Conservation (phyloP, 2,797 vertebrate species). For the Enteromius viviparus region DNA sequence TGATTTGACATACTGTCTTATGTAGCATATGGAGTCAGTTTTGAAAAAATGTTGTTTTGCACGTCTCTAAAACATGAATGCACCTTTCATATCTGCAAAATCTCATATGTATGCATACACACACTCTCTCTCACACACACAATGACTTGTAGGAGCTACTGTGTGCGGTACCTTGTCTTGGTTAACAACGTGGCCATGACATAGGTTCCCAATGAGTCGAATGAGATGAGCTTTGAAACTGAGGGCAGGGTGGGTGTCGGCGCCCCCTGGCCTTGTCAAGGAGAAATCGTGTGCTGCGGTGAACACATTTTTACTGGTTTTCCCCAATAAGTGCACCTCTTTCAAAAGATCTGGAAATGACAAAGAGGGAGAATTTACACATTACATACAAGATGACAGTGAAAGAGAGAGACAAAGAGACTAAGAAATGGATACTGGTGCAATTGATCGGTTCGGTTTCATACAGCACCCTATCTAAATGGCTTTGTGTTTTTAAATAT, state of each 20-base stretch:
- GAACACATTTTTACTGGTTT: constrained; percentile 84
- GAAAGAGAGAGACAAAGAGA: neutral
- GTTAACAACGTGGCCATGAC: constrained; percentile 85
- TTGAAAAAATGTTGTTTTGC: neutral
- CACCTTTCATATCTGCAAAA: neutral
- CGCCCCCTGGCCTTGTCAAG: constrained; percentile 66
- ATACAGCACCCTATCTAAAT: constrained; percentile 29
- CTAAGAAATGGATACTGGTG: constrained; percentile 1
- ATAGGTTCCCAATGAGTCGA: constrained; percentile 92
- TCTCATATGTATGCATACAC: neutral
- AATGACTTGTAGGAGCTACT: neutral
- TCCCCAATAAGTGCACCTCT: constrained; percentile 85
- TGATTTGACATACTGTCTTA: neutral
- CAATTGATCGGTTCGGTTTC: constrained; percentile 12
- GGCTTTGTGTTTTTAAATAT: constrained; percentile 52
- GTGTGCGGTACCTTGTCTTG: constrained; percentile 86
- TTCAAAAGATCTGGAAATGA: constrained; percentile 83
- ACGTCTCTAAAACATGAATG: neutral
- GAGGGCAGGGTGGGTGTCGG: constrained; percentile 73
- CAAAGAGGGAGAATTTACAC: constrained; percentile 16
- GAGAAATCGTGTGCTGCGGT: constrained; percentile 79
- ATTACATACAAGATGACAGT: constrained; percentile 4
- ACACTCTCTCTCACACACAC: neutral
- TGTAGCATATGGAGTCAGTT: neutral
- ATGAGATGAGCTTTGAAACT: constrained; percentile 96